These are phyloP conservation scores for Hypocryptadius cinnamomeus DNA, from an alignment of 2,113 vertebrate genomes.

Conservation along the genomic window DNA sequence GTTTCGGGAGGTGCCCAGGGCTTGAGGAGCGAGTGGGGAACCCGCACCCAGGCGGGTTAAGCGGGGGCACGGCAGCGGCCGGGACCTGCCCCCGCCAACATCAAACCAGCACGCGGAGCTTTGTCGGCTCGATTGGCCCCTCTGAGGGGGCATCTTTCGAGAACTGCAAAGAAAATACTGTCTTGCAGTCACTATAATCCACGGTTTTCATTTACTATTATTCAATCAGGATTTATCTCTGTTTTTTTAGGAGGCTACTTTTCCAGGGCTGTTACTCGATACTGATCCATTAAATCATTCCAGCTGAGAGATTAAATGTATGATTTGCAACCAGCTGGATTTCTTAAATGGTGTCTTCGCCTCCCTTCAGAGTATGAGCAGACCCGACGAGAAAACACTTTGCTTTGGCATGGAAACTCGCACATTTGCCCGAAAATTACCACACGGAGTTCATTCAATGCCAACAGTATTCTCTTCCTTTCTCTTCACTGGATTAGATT, in stretches of 20 bases:
- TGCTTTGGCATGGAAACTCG: constrained; percentile 38
- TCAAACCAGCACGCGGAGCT: background rate
- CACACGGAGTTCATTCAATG: constrained; percentile 35
- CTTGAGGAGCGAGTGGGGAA: background rate
- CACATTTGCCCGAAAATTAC: constrained; percentile 53
- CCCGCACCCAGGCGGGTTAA: background rate
- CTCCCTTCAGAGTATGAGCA: constrained; percentile 23
- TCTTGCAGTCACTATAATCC: constrained; percentile 31
- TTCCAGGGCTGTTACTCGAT: constrained; percentile 64
- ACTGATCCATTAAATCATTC: constrained; percentile 71
- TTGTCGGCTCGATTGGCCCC: background rate
- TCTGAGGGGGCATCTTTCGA: constrained; percentile 1
- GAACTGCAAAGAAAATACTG: constrained; percentile 20
- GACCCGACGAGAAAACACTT: constrained; percentile 25
- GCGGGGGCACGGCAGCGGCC: background rate
- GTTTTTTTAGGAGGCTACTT: constrained; percentile 57
- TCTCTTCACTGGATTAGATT: constrained; percentile 51
- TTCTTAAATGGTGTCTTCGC: constrained; percentile 50
- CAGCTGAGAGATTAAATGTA: constrained; percentile 70
- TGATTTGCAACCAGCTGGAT: constrained; percentile 67
- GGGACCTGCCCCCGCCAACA: background rate
- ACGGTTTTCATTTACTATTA: constrained; percentile 61
- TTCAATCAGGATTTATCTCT: constrained; percentile 62
- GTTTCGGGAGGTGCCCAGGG: background rate
- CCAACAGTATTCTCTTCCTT: constrained; percentile 56